These are phyloP conservation scores for Myiagra hebetior DNA, from an alignment of 2,113 vertebrate species.

Conservation along the genomic window DNA sequence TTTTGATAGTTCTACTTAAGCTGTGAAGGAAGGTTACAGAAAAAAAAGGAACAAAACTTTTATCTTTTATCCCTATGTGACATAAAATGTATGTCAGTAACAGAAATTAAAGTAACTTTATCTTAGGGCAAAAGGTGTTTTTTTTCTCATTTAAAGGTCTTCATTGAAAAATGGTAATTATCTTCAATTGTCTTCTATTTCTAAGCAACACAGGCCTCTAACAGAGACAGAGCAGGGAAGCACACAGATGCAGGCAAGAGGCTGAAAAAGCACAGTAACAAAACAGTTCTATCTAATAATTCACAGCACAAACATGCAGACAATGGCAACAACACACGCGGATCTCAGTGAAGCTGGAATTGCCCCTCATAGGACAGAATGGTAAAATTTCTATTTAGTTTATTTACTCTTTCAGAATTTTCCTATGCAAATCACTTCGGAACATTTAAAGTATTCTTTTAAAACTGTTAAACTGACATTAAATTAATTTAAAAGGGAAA, in stretches of 20 bases:
- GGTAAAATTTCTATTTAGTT: neutral
- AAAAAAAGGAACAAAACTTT: neutral
- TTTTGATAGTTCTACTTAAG: neutral
- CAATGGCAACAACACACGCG: neutral
- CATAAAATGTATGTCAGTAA: neutral
- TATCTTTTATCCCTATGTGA: neutral
- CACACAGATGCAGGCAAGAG: constrained; percentile 39
- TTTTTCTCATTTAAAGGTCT: constrained; percentile 5
- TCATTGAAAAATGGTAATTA: constrained; percentile 35
- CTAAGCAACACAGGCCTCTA: neutral
- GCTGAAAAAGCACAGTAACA: neutral
- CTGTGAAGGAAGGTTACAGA: neutral
- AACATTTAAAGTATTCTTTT: neutral
- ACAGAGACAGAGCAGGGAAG: neutral
- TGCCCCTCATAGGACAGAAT: neutral
- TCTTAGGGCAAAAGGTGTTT: neutral
- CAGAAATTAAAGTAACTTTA: neutral
- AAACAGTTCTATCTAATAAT: neutral
- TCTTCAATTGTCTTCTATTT: neutral
- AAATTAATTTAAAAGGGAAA: neutral
- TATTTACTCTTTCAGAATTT: neutral
- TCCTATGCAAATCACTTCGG: neutral
- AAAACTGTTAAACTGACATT: neutral
- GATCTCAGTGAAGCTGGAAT: constrained; percentile 76
- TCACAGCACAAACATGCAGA: constrained; percentile 63